Evolutionary conservation across 2,888 invertebrate genomes (phyloP).

Genomic region (Scelioninae gen. 2): DNA sequence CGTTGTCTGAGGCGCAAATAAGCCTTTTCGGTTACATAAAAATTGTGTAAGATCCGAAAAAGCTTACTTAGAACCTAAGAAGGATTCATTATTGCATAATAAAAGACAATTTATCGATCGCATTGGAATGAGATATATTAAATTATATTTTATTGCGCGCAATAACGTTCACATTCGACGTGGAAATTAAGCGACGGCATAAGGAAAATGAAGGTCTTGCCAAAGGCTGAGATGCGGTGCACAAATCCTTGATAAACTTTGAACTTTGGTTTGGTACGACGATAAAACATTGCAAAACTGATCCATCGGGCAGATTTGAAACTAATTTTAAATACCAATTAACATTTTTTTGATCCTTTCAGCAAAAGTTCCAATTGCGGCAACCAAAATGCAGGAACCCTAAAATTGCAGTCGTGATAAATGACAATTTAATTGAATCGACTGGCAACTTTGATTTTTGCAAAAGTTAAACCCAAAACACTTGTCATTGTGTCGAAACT

Average conservation of each 20-base stretch:
- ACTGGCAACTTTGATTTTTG: too few species aligned
- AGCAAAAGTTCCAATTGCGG: too few species aligned
- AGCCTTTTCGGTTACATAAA: too few species aligned
- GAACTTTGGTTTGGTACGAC: background rate
- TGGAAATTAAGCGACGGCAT: slow-evolving; percentile 3
- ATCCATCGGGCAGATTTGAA: too few species aligned
- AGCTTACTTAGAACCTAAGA: slow-evolving; percentile 12
- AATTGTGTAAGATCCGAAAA: background rate
- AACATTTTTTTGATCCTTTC: too few species aligned
- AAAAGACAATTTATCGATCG: slow-evolving; percentile 3
- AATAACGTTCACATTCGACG: background rate
- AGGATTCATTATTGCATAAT: slow-evolving; percentile 22
- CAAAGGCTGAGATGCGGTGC: background rate
- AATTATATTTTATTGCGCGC: slow-evolving; percentile 30
- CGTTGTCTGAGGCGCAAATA: background rate
- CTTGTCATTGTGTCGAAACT: too few species aligned
- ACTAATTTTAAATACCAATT: too few species aligned
- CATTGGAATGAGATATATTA: slow-evolving; percentile 33
- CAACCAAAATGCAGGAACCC: too few species aligned
- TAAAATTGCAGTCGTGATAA: too few species aligned
- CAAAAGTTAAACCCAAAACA: too few species aligned
- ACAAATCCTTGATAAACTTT: slow-evolving; percentile 3
- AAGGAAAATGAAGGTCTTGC: slow-evolving; percentile 14
- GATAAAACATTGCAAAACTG: too few species aligned
- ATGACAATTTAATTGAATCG: too few species aligned